These are phyloP conservation scores for Pterocles orientalis DNA, from an alignment of 2,113 vertebrate species.

Conservation along the genomic window DNA sequence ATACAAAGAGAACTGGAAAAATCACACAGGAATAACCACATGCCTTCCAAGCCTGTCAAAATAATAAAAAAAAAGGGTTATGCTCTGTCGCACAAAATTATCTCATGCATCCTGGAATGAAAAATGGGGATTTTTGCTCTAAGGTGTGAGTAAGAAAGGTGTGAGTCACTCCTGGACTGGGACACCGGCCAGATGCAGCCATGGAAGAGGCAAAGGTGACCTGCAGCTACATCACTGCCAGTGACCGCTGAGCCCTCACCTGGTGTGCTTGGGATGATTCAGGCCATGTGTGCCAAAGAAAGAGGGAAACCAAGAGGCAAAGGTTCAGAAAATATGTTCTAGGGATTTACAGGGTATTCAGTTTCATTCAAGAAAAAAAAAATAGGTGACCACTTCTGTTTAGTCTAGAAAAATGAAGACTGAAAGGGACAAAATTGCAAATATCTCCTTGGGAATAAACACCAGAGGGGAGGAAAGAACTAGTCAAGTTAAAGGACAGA, in stretches of 20 bases:
- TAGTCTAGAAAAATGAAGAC: background rate
- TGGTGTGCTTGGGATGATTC: background rate
- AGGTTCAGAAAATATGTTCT: background rate
- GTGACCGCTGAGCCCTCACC: background rate
- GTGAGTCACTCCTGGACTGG: background rate
- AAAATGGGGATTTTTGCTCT: background rate
- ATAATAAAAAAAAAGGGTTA: slow-evolving; percentile 42
- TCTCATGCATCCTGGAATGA: background rate
- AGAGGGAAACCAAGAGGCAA: background rate
- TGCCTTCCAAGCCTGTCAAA: background rate
- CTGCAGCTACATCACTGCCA: background rate
- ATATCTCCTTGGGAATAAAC: background rate
- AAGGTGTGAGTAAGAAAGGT: background rate
- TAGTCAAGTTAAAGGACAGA: background rate
- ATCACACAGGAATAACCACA: background rate
- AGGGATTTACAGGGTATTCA: background rate
- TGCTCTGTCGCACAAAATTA: background rate
- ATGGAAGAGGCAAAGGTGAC: background rate
- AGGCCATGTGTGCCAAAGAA: background rate
- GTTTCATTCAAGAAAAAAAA: background rate
- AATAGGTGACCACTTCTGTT: background rate
- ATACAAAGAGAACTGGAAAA: background rate
- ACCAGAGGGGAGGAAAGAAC: background rate
- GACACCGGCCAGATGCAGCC: background rate
- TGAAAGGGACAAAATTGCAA: slow-evolving; percentile 25